Evolutionary conservation across 2,113 vertebrate genomes (phyloP).

Genomic region (Tachysurus fulvidraco): DNA sequence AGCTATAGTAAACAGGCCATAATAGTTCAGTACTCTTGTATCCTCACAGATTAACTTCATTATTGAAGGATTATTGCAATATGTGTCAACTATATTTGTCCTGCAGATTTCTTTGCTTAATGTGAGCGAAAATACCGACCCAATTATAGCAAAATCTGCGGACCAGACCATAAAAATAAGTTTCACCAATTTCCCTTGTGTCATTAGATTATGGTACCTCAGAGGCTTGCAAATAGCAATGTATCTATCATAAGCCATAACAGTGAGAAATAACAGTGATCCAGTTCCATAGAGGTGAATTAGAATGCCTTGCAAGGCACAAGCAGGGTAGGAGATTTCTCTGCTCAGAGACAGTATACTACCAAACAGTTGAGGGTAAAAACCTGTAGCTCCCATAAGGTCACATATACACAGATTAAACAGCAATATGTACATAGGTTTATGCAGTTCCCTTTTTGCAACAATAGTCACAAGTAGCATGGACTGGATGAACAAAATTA

Average conservation of each 20-base stretch:
- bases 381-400: background rate
- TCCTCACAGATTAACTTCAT: constrained; percentile 14
- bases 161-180: background rate
- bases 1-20: background rate
- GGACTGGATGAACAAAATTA: background rate
- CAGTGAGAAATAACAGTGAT: background rate
- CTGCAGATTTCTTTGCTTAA: background rate
- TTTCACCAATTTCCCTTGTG: background rate
- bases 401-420: constrained; percentile 3
- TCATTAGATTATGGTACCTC: background rate
- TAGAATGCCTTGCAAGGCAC: background rate
- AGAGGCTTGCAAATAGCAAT: constrained; percentile 14
- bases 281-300: background rate
- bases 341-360: background rate
- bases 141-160: background rate
- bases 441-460: constrained; percentile 4
- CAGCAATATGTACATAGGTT: constrained; percentile 13
- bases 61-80: constrained; percentile 14
- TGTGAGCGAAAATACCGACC: background rate
- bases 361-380: background rate
- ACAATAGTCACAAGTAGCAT: background rate
- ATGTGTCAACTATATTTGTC: background rate
- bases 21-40: background rate
- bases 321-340: background rate
- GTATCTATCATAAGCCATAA: constrained; percentile 1